A percentile compares a stretch with the other conserved stretches of the same genome.
Evolutionary conservation across 2,113 vertebrate genomes (phyloP).

Genomic region (Beaufortia kweichowensis): DNA sequence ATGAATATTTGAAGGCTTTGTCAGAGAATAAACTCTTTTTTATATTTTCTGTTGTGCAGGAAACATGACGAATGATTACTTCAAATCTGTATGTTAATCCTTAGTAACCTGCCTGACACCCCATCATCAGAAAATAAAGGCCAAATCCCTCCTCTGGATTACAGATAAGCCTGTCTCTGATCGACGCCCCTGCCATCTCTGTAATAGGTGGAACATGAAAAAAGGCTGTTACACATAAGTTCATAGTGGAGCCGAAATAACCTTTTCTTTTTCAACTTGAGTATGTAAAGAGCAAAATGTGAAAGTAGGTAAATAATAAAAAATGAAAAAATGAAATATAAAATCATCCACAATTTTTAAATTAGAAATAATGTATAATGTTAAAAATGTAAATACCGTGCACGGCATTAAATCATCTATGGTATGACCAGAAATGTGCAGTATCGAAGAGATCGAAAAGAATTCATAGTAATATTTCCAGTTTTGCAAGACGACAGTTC

Average conservation of each 20-base stretch:
- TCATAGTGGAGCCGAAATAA: conserved; percentile 44
- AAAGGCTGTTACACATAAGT: conserved; percentile 46
- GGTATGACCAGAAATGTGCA: no score
- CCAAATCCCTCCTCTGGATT: conserved; percentile 54
- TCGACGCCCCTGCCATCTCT: neutral
- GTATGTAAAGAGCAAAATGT: no score
- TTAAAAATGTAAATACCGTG: no score
- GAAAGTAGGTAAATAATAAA: no score
- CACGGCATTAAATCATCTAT: no score
- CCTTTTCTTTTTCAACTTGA: conserved; percentile 46
- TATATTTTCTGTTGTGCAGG: conserved; percentile 38
- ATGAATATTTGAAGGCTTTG: conserved; percentile 52
- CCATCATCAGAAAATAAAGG: conserved; percentile 48
- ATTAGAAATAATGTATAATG: no score
- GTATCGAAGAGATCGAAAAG: no score
- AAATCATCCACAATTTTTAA: no score
- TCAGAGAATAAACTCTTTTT: conserved; percentile 23
- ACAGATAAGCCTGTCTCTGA: conserved; percentile 34
- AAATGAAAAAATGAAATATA: no score
- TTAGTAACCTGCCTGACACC: conserved; percentile 44
- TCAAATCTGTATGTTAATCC: conserved; percentile 58
- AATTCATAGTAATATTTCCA: neutral
- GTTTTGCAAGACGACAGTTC: no score
- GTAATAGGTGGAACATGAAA: conserved; percentile 46
- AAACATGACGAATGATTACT: conserved; percentile 41